Base-by-base conservation (phyloP, 2,113 vertebrate genomes). In the Gasterosteus aculeatus region DNA sequence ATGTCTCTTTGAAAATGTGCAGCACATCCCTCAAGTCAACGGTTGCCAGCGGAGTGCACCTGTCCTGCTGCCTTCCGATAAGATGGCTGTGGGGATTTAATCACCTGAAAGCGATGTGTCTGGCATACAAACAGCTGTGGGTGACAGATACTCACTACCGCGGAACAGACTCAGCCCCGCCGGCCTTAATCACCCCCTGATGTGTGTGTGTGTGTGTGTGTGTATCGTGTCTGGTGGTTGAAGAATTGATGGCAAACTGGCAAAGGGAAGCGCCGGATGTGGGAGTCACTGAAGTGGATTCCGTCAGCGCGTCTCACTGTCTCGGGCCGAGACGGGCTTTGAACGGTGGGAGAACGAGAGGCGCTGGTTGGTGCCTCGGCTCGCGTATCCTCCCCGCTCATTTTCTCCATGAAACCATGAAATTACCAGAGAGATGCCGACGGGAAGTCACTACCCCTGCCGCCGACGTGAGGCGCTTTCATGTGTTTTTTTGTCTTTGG, bases 41-140 rank as follows among this genome's bases (percentile, higher is more conserved):
- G 47, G 76, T 44, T 69, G 77, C 65, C 74, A 72, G 77, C 59
- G 59, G 56, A 73, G 72, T 31, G 33, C 65, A 68, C 85, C 85
- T 86, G 88, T 80, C 78, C 88, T 87, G 84, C 84, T 78, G 77
- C 70, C 81, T 82, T 61, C 87, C 87, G 86, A 89, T 89, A 83
- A 87, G 86, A 88, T 72, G 75, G 77, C 80, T 47, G 77, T 54
- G 35, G 69, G 85, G 81, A 82, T 83, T 89, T 72, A 83, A 89
- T 81, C 67, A 83, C 67, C 59, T 71, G 75, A 59, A 87, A 85
- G 84, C 87, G 80, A 87, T 41, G 71, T 62, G 41, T 75, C 78
- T 81, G 22, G 81, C 63, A 68, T 22, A 64, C 78, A 74, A 70
- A 71, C 84, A 74, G 73, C 80, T 86, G 85, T 57, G 81, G 70